Evolutionary conservation across 2,888 invertebrate genomes (phyloP).

Genomic region (Encarsia formosa): DNA sequence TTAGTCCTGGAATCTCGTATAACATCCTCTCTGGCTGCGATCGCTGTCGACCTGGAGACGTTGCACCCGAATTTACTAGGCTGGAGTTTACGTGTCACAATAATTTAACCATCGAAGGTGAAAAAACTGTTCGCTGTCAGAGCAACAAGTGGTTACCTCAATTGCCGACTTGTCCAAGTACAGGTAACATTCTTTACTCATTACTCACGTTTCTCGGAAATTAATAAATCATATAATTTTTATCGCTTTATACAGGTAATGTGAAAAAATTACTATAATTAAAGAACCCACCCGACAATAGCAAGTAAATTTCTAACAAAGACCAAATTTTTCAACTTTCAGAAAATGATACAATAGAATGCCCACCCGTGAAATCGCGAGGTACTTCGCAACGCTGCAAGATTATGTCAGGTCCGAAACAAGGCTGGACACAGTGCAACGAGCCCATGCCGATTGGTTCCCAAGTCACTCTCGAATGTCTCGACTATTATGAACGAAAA

Average conservation of each 20-base stretch:
- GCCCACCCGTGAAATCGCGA: conserved; percentile 30
- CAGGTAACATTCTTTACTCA: too few species aligned
- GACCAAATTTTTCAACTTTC: too few species aligned
- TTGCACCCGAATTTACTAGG: conserved; percentile 36
- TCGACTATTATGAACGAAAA: conserved; percentile 42
- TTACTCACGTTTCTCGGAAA: too few species aligned
- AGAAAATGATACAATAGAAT: conserved; percentile 31
- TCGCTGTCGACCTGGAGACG: conserved; percentile 35
- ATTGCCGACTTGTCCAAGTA: conserved; percentile 31
- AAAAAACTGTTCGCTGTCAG: conserved; percentile 33
- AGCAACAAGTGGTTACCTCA: conserved; percentile 35
- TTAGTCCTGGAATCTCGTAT: conserved; percentile 33
- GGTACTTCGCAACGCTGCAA: conserved; percentile 39
- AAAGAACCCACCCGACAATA: too few species aligned
- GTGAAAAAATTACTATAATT: too few species aligned
- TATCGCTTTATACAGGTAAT: too few species aligned
- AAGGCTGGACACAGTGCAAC: conserved; percentile 44
- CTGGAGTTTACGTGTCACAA: conserved; percentile 34
- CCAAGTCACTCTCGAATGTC: conserved; percentile 43
- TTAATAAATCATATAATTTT: too few species aligned
- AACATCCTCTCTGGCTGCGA: conserved; percentile 28
- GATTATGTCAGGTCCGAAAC: conserved; percentile 35
- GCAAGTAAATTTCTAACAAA: too few species aligned
- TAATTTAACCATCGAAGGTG: conserved; percentile 32
- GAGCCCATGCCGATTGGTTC: conserved; percentile 43